These are phyloP conservation scores for Hyles lineata DNA, from an alignment of 2,888 invertebrate species.

Conservation along the genomic window DNA sequence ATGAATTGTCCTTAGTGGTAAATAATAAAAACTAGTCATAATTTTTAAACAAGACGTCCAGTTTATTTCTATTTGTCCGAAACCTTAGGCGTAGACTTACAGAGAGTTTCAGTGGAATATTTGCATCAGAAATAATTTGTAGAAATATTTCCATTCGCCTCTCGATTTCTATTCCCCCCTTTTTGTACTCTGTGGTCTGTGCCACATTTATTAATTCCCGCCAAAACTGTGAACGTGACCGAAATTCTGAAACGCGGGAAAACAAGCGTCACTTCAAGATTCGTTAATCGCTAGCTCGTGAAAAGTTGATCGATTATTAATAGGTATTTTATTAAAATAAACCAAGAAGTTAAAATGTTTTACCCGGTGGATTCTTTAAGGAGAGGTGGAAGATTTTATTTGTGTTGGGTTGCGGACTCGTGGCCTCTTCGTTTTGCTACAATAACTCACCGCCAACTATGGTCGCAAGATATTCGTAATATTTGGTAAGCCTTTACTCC, in stretches of 20 bases:
- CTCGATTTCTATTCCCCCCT: too few species aligned
- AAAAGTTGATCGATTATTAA: neutral
- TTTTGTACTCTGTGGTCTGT: too few species aligned
- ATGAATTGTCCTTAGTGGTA: too few species aligned
- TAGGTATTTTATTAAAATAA: constrained; percentile 5
- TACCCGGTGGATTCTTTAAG: constrained; percentile 70
- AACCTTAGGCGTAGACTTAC: too few species aligned
- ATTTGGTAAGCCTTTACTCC: constrained; percentile 60
- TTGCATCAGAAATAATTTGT: too few species aligned
- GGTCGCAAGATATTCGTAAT: constrained; percentile 72
- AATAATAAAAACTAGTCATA: too few species aligned
- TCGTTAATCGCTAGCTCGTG: neutral
- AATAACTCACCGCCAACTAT: constrained; percentile 68
- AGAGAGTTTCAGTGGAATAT: too few species aligned
- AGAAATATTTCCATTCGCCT: too few species aligned
- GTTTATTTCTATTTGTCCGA: too few species aligned
- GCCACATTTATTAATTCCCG: too few species aligned
- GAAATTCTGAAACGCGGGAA: constrained; percentile 42
- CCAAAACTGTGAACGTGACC: neutral
- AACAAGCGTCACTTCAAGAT: constrained; percentile 37
- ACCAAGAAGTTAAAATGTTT: constrained; percentile 63
- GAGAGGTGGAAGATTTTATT: constrained; percentile 74
- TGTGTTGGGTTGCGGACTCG: constrained; percentile 79
- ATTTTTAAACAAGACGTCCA: too few species aligned
- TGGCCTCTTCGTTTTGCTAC: constrained; percentile 75